Conservation (phyloP, 2,888 invertebrate genomes). For the Chrysomela aeneicollis region DNA sequence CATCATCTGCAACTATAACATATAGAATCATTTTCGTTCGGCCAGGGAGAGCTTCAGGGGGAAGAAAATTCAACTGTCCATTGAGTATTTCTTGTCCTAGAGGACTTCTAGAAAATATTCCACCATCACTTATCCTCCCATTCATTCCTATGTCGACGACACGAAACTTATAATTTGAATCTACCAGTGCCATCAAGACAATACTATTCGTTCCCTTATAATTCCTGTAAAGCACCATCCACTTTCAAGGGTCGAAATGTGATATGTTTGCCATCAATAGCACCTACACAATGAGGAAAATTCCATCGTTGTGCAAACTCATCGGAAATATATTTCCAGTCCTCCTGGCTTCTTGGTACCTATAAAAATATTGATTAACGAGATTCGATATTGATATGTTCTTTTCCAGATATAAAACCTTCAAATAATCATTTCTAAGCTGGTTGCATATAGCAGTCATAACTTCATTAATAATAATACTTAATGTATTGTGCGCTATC, state of each 20-base stretch:
- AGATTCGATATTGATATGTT: neutral
- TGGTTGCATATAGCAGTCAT: neutral
- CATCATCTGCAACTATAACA: conserved; percentile 2
- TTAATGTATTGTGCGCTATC: no score
- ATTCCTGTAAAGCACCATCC: neutral
- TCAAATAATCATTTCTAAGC: neutral
- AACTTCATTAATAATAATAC: neutral
- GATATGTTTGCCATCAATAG: neutral
- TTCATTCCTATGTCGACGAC: neutral
- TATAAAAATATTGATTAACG: neutral
- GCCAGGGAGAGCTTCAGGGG: neutral
- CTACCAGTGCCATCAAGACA: neutral
- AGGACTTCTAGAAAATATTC: neutral
- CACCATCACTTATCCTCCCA: conserved; percentile 1
- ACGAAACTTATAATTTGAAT: neutral
- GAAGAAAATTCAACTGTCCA: neutral
- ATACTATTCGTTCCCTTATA: no score
- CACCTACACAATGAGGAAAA: no score
- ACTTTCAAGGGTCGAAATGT: neutral
- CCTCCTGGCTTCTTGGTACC: neutral
- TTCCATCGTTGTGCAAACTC: no score
- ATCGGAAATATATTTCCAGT: neutral
- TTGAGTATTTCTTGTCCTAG: conserved; percentile 3
- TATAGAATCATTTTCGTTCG: neutral
- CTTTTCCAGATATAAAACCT: neutral